Conservation (phyloP, 2,113 vertebrate genomes). For the Cranoglanis bouderius region DNA sequence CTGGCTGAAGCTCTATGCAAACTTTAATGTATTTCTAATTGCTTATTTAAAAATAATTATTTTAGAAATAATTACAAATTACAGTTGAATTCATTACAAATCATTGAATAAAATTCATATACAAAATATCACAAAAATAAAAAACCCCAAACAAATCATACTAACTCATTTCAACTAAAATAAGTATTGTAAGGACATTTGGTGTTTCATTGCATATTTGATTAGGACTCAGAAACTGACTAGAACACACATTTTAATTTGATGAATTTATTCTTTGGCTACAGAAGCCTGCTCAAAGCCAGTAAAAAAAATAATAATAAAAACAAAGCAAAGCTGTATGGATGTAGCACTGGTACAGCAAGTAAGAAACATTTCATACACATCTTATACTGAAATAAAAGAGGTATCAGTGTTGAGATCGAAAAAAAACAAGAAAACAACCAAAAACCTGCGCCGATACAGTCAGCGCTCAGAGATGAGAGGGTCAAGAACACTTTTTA, state of each 20-base stretch:
- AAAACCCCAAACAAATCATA: neutral
- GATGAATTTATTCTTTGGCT: conserved; percentile 89
- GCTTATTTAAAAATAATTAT: neutral
- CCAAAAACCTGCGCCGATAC: conserved; percentile 52
- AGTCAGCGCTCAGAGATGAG: conserved; percentile 5
- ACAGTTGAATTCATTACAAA: neutral
- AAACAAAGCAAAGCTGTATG: conserved; percentile 41
- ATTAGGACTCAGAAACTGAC: neutral
- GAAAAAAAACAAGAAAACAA: conserved; percentile 46
- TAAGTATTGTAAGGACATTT: neutral
- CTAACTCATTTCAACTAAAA: neutral
- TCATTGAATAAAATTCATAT: neutral
- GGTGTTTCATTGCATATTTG: neutral
- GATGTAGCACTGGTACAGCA: conserved; percentile 75
- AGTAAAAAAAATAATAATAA: conserved; percentile 63
- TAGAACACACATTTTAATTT: conserved; percentile 13
- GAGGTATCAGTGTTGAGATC: conserved; percentile 83
- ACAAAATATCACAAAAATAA: neutral
- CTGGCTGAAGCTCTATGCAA: neutral
- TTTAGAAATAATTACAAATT: neutral
- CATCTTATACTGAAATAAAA: conserved; percentile 66
- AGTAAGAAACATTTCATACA: conserved; percentile 68
- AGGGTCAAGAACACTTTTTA: neutral
- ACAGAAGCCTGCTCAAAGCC: conserved; percentile 77
- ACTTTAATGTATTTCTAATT: neutral